Evolutionary conservation across 2,888 invertebrate genomes (phyloP).

Genomic region (Limnephilus rhombicus): DNA sequence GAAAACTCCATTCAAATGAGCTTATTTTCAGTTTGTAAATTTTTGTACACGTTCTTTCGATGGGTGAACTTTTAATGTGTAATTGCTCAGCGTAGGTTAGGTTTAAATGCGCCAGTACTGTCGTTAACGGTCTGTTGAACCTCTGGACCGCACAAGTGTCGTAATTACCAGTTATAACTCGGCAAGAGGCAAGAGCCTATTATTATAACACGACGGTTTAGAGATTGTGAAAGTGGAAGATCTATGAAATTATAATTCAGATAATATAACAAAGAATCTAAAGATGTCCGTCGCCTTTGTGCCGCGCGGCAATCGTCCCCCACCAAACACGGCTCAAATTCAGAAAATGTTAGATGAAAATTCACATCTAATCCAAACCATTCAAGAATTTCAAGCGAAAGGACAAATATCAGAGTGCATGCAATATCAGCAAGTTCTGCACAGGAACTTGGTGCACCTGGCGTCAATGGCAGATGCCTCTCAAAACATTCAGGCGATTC

Average conservation of each 20-base stretch:
- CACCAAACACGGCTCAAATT: constrained; percentile 90
- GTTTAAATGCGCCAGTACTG: background rate
- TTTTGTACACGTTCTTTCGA: background rate
- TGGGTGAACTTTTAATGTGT: background rate
- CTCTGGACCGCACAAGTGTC: background rate
- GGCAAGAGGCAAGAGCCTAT: background rate
- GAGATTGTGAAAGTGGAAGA: background rate
- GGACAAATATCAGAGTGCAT: constrained; percentile 95
- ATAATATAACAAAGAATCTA: background rate
- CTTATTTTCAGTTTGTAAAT: background rate
- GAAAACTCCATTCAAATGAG: background rate
- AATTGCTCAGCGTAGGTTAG: background rate
- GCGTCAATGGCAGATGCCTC: constrained; percentile 98
- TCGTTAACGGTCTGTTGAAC: constrained; percentile 1
- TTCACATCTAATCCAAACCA: constrained; percentile 96
- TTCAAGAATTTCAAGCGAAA: constrained; percentile 97
- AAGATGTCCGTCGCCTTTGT: constrained; percentile 87
- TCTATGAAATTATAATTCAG: background rate
- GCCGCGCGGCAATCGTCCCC: constrained; percentile 84
- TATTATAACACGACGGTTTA: background rate
- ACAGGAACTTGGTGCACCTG: constrained; percentile 96
- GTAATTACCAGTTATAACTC: background rate
- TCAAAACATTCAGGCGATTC: constrained; percentile 92
- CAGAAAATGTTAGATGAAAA: constrained; percentile 99
- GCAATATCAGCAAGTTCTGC: constrained; percentile 95